phyloP scores from a whole-genome alignment of 2,113 vertebrate species.

The Boulengeromyrus knoepffleri region DNA sequence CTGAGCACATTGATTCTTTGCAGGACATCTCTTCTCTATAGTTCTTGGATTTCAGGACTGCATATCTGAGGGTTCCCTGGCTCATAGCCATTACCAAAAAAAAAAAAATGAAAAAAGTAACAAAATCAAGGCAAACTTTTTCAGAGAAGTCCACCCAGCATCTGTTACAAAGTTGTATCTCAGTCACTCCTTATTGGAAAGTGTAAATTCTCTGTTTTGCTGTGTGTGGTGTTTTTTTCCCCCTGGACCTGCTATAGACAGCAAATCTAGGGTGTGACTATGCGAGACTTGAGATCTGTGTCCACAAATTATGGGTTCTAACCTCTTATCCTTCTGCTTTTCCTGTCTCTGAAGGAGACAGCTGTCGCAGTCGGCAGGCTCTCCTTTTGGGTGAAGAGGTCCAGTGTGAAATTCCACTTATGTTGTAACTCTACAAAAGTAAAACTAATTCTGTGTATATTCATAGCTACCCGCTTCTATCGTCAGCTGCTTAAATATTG shows the following conservation, averaged over 20 bases:
- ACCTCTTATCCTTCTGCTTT: not conserved
- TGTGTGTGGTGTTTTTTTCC: not conserved
- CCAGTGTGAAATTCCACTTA: not conserved
- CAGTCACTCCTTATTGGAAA: not conserved
- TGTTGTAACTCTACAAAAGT: not conserved
- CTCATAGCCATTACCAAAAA: not conserved
- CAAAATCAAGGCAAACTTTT: not conserved
- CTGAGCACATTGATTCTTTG: not conserved
- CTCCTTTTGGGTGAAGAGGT: not conserved
- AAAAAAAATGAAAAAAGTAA: not conserved
- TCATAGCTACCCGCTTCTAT: not conserved
- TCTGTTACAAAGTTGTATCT: not conserved
- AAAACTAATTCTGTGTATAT: not conserved
- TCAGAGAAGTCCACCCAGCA: not conserved
- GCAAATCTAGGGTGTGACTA: slow-evolving; percentile 17
- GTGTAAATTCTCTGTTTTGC: not conserved
- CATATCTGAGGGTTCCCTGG: not conserved
- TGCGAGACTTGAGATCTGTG: slow-evolving; percentile 9
- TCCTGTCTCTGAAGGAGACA: not conserved
- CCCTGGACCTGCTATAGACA: not conserved
- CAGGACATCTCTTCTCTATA: not conserved
- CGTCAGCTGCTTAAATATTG: not conserved
- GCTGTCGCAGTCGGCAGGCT: not conserved
- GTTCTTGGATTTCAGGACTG: not conserved
- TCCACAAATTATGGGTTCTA: slow-evolving; percentile 20